These are phyloP conservation scores for Neodon shergylaensis DNA, from an alignment of 2,113 vertebrate genomes.

Conservation along the genomic window DNA sequence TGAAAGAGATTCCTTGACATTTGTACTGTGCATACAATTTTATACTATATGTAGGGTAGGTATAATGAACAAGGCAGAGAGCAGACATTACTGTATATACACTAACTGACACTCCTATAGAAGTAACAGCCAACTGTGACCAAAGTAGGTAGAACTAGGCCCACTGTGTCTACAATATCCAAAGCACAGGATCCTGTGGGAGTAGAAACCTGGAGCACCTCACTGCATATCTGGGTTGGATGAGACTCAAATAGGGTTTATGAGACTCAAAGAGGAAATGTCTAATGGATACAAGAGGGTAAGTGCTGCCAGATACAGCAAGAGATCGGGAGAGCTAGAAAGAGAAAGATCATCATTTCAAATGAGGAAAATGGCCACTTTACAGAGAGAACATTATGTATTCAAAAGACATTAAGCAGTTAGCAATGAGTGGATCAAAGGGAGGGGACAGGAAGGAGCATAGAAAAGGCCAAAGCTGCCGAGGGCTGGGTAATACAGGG, in stretches of 20 bases:
- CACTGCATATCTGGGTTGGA: neutral
- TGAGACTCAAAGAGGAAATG: neutral
- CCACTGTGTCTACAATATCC: neutral
- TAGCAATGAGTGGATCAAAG: neutral
- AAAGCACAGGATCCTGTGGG: neutral
- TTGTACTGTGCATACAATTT: neutral
- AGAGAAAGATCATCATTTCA: neutral
- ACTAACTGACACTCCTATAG: neutral
- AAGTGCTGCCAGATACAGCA: neutral
- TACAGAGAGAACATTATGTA: neutral
- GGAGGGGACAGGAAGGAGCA: neutral
- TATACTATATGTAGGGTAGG: neutral
- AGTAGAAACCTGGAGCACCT: neutral
- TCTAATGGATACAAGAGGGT: neutral
- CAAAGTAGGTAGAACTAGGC: neutral
- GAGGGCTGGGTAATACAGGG: neutral
- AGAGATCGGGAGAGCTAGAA: neutral
- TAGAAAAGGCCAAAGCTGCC: neutral
- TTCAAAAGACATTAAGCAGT: slow-evolving; percentile 13
- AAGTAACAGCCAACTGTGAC: neutral
- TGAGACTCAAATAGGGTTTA: neutral
- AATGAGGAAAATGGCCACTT: neutral
- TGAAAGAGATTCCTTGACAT: slow-evolving; percentile 15
- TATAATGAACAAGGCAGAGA: neutral
- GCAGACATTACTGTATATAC: neutral